Percentiles rank a stretch among this genome's conserved stretches.
Conservation (phyloP, 1,140 invertebrate genomes). For the Drosophila repletoides region DNA sequence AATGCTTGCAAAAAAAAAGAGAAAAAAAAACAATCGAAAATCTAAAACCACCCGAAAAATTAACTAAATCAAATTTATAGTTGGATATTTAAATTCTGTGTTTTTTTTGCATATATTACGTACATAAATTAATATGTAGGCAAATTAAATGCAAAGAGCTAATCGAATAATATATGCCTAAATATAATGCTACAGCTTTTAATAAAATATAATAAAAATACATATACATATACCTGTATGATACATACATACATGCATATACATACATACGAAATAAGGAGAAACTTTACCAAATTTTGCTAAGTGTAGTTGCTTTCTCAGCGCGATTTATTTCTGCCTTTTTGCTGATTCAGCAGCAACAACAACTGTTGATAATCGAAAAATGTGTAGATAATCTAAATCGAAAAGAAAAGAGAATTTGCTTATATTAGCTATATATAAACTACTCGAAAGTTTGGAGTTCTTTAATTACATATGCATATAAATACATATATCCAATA, state of each 20-base stretch:
- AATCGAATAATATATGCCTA: slow-evolving; percentile 4
- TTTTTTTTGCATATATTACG: slow-evolving; percentile 2
- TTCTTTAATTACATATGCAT: neutral
- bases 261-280: slow-evolving; percentile 2
- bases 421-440: slow-evolving; percentile 24
- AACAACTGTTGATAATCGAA: slow-evolving; percentile 63
- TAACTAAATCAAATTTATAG: slow-evolving; percentile 41
- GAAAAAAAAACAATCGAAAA: slow-evolving; percentile 9
- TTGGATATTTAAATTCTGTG: slow-evolving; percentile 43
- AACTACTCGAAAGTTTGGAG: too few species aligned
- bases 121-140: slow-evolving; percentile 15
- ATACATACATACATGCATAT: neutral
- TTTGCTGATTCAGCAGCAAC: slow-evolving; percentile 23
- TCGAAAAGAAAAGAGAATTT: slow-evolving; percentile 6
- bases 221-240: slow-evolving; percentile 21
- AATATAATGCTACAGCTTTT: slow-evolving; percentile 31
- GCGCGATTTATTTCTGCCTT: slow-evolving; percentile 36
- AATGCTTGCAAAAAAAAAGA: slow-evolving; percentile 56
- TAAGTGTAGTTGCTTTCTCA: slow-evolving; percentile 29
- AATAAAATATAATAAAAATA: slow-evolving; percentile 5
- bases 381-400: slow-evolving; percentile 48
- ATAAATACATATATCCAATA: neutral
- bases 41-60: slow-evolving; percentile 18
- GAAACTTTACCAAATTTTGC: neutral
- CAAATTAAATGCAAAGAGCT: slow-evolving; percentile 13